A percentile compares a stretch with the other conserved stretches of the same genome.
Evolutionary conservation across 1,140 invertebrate species (phyloP).

Genomic region (Catajapyx aquilonaris): DNA sequence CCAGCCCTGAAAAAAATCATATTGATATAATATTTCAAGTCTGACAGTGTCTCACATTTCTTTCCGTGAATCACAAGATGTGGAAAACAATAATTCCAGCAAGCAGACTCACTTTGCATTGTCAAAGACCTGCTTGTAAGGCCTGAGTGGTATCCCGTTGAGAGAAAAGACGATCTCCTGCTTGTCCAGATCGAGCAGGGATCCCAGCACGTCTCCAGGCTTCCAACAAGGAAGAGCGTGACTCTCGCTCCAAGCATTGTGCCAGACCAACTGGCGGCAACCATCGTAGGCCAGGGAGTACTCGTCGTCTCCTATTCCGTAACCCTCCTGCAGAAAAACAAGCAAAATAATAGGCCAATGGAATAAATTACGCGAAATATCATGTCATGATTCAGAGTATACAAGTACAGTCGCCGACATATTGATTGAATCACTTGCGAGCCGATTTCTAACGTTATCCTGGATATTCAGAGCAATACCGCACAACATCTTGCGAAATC

Average conservation of each 20-base stretch:
- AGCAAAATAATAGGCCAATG: no score
- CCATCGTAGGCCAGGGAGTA: constrained; percentile 82
- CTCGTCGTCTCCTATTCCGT: constrained; percentile 84
- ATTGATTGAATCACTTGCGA: no score
- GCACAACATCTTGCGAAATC: no score
- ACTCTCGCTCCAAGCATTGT: constrained; percentile 51
- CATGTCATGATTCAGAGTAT: no score
- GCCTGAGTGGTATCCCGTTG: constrained; percentile 49
- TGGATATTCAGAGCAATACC: no score
- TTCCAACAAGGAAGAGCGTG: constrained; percentile 47
- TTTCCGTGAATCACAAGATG: no score
- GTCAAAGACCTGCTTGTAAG: constrained; percentile 51
- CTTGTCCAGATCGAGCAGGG: constrained; percentile 50
- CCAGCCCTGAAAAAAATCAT: constrained; percentile 38
- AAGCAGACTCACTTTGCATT: constrained; percentile 39
- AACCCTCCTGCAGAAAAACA: constrained; percentile 59
- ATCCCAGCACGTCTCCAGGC: constrained; percentile 66
- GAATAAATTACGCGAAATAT: no score
- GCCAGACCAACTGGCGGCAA: constrained; percentile 72
- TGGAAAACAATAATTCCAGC: constrained; percentile 2
- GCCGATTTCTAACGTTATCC: no score
- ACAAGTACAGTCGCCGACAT: no score
- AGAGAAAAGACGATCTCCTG: constrained; percentile 59
- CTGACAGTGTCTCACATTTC: no score
- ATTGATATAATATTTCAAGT: no score